These are phyloP conservation scores for Zaprionus kolodkinae DNA, from an alignment of 1,140 invertebrate genomes.

Conservation along the genomic window DNA sequence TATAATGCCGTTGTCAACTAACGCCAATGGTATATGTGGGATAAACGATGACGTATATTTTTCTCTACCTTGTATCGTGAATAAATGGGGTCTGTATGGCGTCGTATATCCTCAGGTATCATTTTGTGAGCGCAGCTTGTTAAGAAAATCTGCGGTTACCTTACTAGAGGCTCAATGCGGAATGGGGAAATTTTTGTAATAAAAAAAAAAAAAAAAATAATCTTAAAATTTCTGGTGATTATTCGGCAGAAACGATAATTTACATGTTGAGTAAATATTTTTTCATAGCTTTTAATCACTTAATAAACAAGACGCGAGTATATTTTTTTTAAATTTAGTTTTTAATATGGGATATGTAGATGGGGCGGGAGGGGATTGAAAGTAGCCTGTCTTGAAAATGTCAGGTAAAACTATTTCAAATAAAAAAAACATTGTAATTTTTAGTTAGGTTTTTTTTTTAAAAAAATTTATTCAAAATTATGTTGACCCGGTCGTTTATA, in stretches of 20 bases:
- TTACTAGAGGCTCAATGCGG: constrained; percentile 21
- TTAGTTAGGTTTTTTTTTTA: background rate
- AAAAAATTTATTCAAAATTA: background rate
- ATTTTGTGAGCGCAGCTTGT: constrained; percentile 85
- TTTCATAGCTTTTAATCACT: background rate
- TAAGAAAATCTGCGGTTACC: constrained; percentile 12
- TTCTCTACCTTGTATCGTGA: constrained; percentile 91
- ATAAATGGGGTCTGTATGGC: constrained; percentile 88
- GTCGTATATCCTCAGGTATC: constrained; percentile 90
- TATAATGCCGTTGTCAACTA: constrained; percentile 91
- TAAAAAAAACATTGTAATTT: background rate
- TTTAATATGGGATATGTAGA: too few relatives aligned
- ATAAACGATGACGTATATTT: constrained; percentile 92
- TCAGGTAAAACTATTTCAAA: background rate
- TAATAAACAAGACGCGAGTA: too few relatives aligned
- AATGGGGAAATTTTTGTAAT: background rate
- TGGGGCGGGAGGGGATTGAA: background rate
- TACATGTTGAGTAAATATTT: background rate
- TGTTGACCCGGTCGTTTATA: background rate
- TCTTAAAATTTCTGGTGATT: background rate
- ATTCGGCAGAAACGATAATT: background rate
- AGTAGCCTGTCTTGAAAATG: constrained; percentile 4
- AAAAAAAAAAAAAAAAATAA: background rate
- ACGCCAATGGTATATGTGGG: constrained; percentile 90
- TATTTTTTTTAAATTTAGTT: too few relatives aligned